These are phyloP conservation scores for Pseudomugil gertrudae DNA, from an alignment of 2,797 vertebrate species.

Conservation along the genomic window DNA sequence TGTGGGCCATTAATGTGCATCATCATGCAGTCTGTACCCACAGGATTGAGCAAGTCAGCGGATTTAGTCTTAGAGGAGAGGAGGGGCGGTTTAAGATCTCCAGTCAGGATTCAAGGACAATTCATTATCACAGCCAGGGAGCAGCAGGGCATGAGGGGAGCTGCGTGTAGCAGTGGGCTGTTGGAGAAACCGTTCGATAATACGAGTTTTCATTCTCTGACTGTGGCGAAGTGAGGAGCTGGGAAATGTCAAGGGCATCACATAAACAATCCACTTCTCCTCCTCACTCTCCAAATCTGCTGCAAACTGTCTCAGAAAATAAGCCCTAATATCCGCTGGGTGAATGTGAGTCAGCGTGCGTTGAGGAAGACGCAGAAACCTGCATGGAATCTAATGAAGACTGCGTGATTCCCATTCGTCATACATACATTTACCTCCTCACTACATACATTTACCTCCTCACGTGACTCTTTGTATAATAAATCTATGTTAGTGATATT, in stretches of 20 bases:
- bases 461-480: no score
- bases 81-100: constrained; percentile 33
- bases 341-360: constrained; percentile 21
- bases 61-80: constrained; percentile 42
- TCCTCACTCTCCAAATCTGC: constrained; percentile 50
- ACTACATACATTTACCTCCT: no score
- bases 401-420: neutral
- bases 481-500: no score
- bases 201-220: constrained; percentile 51
- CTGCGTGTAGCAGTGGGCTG: constrained; percentile 5
- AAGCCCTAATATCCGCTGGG: constrained; percentile 28
- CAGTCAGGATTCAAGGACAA: constrained; percentile 64
- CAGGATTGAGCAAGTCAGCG: constrained; percentile 55
- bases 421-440: neutral
- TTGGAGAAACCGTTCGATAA: constrained; percentile 46
- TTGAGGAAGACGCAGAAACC: neutral
- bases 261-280: constrained; percentile 41
- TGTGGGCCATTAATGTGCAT: constrained; percentile 63
- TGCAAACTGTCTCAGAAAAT: constrained; percentile 51
- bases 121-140: constrained; percentile 54
- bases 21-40: constrained; percentile 62
- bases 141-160: constrained; percentile 18
- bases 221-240: constrained; percentile 41
- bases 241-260: constrained; percentile 70
- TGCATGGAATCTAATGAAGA: constrained; percentile 8